These are phyloP conservation scores for Venustaconcha ellipsiformis DNA, from an alignment of 1,140 invertebrate species.

Conservation along the genomic window DNA sequence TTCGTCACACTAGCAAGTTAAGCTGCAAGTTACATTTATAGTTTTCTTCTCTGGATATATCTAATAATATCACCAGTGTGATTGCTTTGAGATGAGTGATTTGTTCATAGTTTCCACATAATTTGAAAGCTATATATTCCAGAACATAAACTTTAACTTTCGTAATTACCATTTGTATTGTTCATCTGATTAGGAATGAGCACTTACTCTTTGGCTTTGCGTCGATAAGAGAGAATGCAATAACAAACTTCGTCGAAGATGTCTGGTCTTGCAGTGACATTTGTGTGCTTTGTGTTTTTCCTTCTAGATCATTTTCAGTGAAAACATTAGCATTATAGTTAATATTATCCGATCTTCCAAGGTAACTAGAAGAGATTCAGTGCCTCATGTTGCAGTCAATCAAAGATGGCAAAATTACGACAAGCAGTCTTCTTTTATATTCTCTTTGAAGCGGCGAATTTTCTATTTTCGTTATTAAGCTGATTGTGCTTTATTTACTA, in stretches of 20 bases:
- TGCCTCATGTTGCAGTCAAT: too few species aligned
- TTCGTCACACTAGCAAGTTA: slow-evolving; percentile 18
- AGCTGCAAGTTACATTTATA: slow-evolving; percentile 45
- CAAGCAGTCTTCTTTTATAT: slow-evolving; percentile 36
- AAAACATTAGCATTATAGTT: slow-evolving; percentile 8
- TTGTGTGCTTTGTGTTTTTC: slow-evolving; percentile 22
- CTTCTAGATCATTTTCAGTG: slow-evolving; percentile 12
- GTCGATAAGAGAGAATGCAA: not conserved
- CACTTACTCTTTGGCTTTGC: slow-evolving; percentile 37
- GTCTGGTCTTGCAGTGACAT: slow-evolving; percentile 29
- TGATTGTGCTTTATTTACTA: slow-evolving; percentile 36
- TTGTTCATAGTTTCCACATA: slow-evolving; percentile 43
- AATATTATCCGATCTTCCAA: slow-evolving; percentile 20
- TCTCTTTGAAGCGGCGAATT: slow-evolving; percentile 23
- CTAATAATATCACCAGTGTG: slow-evolving; percentile 49
- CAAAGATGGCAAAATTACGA: too few species aligned
- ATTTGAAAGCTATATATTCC: slow-evolving; percentile 31
- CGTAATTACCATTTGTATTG: slow-evolving; percentile 19
- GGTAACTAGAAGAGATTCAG: not conserved
- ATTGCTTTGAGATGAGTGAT: slow-evolving; percentile 50
- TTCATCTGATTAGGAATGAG: slow-evolving; percentile 32
- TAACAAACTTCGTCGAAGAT: slow-evolving; percentile 12
- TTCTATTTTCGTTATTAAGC: slow-evolving; percentile 39
- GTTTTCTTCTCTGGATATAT: slow-evolving; percentile 45
- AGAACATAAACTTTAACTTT: slow-evolving; percentile 15